Evolutionary conservation across 2,888 invertebrate species (phyloP).

Genomic region (Empis stercorea): DNA sequence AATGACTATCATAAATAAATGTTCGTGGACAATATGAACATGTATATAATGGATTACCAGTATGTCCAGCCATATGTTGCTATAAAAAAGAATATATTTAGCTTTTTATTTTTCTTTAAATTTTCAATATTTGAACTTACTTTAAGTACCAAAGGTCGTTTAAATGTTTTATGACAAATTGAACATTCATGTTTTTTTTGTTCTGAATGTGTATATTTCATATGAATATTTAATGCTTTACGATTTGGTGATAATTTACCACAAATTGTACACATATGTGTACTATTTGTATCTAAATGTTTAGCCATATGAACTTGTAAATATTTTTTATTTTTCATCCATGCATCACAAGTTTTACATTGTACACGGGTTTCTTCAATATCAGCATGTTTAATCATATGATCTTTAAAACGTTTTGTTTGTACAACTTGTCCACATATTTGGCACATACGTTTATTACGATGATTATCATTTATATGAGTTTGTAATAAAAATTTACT

Average conservation of each 20-base stretch:
- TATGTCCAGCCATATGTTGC: not conserved
- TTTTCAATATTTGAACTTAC: not conserved
- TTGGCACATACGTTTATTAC: not conserved
- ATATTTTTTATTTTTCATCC: not conserved
- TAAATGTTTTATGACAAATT: constrained; percentile 7
- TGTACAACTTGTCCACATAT: not conserved
- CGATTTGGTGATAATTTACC: constrained; percentile 6
- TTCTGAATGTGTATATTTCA: constrained; percentile 3
- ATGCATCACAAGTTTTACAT: not conserved
- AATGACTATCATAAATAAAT: not conserved
- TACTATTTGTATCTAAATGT: not conserved
- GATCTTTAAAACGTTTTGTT: not conserved
- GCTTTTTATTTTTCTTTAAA: not conserved
- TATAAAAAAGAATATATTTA: not conserved
- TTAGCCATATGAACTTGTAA: not conserved
- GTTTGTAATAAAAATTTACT: not conserved
- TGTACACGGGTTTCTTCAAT: not conserved
- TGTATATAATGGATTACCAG: not conserved
- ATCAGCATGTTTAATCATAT: not conserved
- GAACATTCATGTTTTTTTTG: constrained; percentile 2
- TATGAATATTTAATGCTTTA: constrained; percentile 8
- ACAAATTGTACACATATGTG: constrained; percentile 5
- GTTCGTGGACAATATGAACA: not conserved
- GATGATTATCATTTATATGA: not conserved
- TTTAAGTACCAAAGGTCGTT: not conserved